Conservation (phyloP, 2,113 vertebrate genomes). For the Dendrocopos noguchii region DNA sequence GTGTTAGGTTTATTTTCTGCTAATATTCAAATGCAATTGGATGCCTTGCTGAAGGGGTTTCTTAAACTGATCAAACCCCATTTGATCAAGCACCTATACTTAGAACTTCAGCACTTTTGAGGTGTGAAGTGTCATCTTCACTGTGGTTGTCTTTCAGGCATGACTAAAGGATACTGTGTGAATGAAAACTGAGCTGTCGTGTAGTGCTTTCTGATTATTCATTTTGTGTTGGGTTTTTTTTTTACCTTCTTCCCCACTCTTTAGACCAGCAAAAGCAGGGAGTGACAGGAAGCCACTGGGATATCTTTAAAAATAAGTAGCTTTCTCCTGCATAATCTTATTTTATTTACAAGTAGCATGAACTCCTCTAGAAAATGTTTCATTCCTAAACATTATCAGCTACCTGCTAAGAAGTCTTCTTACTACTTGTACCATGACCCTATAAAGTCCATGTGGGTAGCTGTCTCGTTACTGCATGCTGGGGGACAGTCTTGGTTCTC, state of each 20-base stretch:
- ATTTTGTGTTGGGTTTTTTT: neutral
- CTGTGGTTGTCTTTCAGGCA: neutral
- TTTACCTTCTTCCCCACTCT: neutral
- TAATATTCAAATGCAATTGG: neutral
- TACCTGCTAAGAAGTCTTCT: neutral
- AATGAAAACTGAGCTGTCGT: neutral
- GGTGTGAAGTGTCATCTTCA: neutral
- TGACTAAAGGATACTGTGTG: neutral
- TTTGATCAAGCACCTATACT: neutral
- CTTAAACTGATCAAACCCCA: neutral
- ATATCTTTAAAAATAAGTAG: neutral
- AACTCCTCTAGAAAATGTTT: neutral
- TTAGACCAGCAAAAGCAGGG: neutral
- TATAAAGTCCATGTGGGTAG: neutral
- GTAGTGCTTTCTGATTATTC: neutral
- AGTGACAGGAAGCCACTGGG: neutral
- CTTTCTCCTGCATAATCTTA: neutral
- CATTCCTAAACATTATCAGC: neutral
- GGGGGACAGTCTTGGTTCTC: neutral
- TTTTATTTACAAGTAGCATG: neutral
- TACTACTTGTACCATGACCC: neutral
- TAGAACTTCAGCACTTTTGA: neutral
- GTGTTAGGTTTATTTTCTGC: neutral
- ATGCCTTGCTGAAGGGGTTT: neutral
- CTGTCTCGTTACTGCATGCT: neutral